Percentiles rank a stretch among this genome's conserved stretches.
phyloP scores from a whole-genome alignment of 2,797 vertebrate genomes.

The Saxicola maurus region DNA sequence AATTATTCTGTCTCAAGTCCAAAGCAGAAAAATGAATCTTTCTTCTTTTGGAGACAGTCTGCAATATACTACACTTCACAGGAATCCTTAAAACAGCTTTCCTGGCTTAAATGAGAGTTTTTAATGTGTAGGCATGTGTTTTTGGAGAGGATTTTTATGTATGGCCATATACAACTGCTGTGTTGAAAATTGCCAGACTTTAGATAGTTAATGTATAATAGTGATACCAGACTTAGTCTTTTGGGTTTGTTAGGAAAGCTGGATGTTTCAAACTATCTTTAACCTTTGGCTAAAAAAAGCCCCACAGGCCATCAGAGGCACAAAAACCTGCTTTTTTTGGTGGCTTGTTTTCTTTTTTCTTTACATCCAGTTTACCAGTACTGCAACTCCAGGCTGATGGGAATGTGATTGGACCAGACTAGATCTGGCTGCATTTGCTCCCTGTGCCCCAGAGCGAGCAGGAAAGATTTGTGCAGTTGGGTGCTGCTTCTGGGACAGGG shows the following conservation, averaged over 20 bases:
- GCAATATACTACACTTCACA: neutral
- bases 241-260: neutral
- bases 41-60: neutral
- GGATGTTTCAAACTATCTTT: rapidly evolving
- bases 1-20: neutral
- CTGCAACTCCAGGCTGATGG: neutral
- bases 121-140: neutral
- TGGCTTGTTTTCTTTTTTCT: neutral
- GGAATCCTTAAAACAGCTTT: neutral
- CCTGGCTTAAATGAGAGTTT: neutral
- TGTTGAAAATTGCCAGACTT: neutral
- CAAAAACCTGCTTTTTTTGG: neutral
- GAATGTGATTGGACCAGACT: rapidly evolving
- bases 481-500: neutral
- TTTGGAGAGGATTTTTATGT: neutral
- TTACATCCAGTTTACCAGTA: neutral
- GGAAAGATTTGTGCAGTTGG: neutral
- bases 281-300: neutral
- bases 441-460: neutral
- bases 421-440: neutral
- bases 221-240: neutral
- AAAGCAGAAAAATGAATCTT: neutral
- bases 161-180: neutral
- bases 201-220: neutral
- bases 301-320: neutral